A percentile compares a stretch with the other conserved stretches of the same genome.
Conservation (phyloP, 2,888 invertebrate genomes). For the Callyntrura guangdongensis region DNA sequence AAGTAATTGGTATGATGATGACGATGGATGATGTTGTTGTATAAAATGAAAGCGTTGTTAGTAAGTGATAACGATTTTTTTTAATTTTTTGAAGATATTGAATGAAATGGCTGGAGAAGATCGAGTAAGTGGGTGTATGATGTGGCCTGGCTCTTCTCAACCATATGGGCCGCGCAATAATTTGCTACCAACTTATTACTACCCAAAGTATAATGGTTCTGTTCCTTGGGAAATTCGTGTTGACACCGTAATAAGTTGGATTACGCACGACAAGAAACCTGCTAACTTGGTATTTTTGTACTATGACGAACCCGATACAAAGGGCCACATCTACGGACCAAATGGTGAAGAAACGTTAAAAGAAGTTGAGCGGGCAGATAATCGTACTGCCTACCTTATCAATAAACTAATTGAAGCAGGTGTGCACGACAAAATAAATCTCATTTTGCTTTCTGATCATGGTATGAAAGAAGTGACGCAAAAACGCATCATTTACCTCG, state of each 20-base stretch:
- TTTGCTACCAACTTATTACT: conserved; percentile 87
- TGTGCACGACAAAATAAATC: conserved; percentile 88
- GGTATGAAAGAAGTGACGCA: conserved; percentile 89
- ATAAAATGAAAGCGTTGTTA: background rate
- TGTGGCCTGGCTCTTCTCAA: conserved; percentile 89
- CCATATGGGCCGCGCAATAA: conserved; percentile 85
- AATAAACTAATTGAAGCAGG: conserved; percentile 87
- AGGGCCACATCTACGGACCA: conserved; percentile 89
- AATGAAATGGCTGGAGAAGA: conserved; percentile 88
- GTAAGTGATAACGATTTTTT: no score
- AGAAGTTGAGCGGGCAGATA: conserved; percentile 84
- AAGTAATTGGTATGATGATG: no score
- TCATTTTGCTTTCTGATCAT: conserved; percentile 91
- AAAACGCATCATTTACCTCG: conserved; percentile 88
- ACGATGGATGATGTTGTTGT: no score
- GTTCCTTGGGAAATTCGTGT: conserved; percentile 87
- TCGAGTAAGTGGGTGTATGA: conserved; percentile 89
- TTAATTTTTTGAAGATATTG: conserved; percentile 82
- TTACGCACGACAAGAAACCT: conserved; percentile 88
- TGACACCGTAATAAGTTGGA: conserved; percentile 89
- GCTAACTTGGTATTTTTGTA: conserved; percentile 91
- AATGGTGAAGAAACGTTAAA: conserved; percentile 86
- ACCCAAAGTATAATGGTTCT: conserved; percentile 83
- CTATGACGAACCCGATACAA: conserved; percentile 90
- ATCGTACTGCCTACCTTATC: conserved; percentile 88